These are phyloP conservation scores for Anguilla megastoma DNA, from an alignment of 2,797 vertebrate genomes.

Conservation along the genomic window DNA sequence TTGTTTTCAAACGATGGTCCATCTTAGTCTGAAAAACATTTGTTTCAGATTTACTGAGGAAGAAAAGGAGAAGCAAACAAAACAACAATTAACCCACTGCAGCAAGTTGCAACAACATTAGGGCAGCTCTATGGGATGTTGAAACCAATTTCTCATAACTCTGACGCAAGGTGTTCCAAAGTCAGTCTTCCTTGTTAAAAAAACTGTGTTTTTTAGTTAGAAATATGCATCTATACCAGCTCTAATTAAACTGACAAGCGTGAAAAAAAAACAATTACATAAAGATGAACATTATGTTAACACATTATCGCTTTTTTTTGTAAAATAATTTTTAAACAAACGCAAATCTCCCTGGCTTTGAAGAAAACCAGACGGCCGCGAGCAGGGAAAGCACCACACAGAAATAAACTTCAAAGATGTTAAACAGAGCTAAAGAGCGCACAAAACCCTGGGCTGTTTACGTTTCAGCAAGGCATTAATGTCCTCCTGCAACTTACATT, in stretches of 20 bases:
- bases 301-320: conserved; percentile 36
- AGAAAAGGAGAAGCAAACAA: neutral
- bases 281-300: conserved; percentile 42
- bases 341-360: conserved; percentile 35
- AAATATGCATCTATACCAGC: neutral
- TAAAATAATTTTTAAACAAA: conserved; percentile 29
- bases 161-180: neutral
- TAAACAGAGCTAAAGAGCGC: conserved; percentile 51
- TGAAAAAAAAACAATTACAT: neutral
- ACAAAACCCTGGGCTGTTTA: conserved; percentile 36
- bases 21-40: neutral
- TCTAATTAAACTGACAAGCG: neutral
- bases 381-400: conserved; percentile 40
- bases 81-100: neutral
- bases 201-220: neutral
- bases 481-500: conserved; percentile 51
- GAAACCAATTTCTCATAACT: neutral
- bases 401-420: conserved; percentile 61
- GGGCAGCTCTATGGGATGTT: neutral
- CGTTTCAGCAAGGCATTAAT: conserved; percentile 49
- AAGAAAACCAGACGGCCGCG: conserved; percentile 59
- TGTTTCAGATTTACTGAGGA: neutral
- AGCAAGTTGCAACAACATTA: neutral
- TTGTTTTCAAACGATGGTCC: neutral
- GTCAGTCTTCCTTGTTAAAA: neutral